These are phyloP conservation scores for Engystomops pustulosus DNA, from an alignment of 2,113 vertebrate species.

Conservation along the genomic window DNA sequence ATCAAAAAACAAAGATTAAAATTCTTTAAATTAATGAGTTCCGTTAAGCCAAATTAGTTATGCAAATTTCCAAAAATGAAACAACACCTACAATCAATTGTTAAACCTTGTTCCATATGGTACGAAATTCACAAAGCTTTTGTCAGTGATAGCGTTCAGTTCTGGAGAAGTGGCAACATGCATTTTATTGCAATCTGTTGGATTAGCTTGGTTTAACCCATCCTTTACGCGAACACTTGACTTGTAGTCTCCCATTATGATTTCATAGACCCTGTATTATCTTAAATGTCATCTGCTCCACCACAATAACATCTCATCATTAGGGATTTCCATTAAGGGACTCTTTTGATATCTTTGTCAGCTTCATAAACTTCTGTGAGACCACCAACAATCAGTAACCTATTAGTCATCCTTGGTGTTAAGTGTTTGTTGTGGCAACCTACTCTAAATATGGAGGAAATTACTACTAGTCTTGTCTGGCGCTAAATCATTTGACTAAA, in stretches of 20 bases:
- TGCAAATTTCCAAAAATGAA: slow-evolving; percentile 48
- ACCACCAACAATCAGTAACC: no score
- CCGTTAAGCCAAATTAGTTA: slow-evolving; percentile 45
- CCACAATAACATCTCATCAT: neutral
- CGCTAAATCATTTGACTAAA: no score
- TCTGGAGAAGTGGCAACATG: neutral
- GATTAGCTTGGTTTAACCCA: no score
- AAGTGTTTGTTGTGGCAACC: no score
- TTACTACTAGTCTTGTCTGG: no score
- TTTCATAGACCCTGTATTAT: neutral
- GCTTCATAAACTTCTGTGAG: no score
- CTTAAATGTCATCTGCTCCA: neutral
- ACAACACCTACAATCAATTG: slow-evolving; percentile 47
- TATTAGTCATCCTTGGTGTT: no score
- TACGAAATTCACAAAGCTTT: slow-evolving; percentile 22
- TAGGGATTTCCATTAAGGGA: neutral
- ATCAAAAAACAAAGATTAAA: slow-evolving; percentile 29
- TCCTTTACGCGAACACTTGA: neutral
- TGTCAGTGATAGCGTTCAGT: slow-evolving; percentile 8
- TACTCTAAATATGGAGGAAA: no score
- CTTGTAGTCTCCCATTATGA: neutral
- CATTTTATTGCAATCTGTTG: neutral
- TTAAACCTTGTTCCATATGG: slow-evolving; percentile 30
- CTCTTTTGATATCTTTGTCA: no score
- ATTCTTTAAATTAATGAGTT: slow-evolving; percentile 46